Conservation (phyloP, 1,140 invertebrate genomes). For the Drosophila insularis region DNA sequence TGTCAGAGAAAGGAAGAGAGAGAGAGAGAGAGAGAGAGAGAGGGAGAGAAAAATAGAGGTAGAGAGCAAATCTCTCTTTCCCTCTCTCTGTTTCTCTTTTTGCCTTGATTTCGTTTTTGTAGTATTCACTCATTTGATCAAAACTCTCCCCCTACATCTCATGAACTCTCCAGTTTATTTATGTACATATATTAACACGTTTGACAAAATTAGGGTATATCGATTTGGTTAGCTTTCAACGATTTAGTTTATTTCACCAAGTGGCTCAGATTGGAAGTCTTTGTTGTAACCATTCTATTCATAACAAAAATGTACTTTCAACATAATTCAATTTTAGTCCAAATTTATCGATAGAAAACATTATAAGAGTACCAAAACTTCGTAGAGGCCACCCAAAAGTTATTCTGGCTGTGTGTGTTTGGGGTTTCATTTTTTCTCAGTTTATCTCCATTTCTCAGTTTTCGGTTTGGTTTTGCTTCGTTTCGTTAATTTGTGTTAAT, state of each 20-base stretch:
- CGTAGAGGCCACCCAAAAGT: not conserved
- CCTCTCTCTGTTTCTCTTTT: not conserved
- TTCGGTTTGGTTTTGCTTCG: constrained; percentile 18
- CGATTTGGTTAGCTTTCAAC: not conserved
- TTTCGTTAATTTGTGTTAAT: constrained; percentile 76
- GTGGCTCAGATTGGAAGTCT: too few relatives aligned
- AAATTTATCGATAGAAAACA: too few relatives aligned
- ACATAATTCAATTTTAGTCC: too few relatives aligned
- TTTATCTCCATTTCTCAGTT: not conserved
- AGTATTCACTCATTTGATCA: not conserved
- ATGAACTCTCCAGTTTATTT: not conserved
- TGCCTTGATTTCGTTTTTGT: not conserved
- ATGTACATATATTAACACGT: not conserved
- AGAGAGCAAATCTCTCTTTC: not conserved
- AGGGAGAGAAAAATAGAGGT: too few relatives aligned
- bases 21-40: too few relatives aligned
- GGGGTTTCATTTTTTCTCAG: constrained; percentile 14
- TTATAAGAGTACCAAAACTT: not conserved
- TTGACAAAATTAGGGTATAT: not conserved
- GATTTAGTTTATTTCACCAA: too few relatives aligned
- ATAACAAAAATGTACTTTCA: too few relatives aligned
- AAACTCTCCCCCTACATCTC: not conserved
- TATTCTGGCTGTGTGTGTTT: constrained; percentile 23
- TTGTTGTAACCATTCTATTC: too few relatives aligned
- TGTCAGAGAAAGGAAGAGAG: too few relatives aligned